These are phyloP conservation scores for Cloeon dipterum DNA, from an alignment of 2,888 invertebrate species.

Conservation along the genomic window DNA sequence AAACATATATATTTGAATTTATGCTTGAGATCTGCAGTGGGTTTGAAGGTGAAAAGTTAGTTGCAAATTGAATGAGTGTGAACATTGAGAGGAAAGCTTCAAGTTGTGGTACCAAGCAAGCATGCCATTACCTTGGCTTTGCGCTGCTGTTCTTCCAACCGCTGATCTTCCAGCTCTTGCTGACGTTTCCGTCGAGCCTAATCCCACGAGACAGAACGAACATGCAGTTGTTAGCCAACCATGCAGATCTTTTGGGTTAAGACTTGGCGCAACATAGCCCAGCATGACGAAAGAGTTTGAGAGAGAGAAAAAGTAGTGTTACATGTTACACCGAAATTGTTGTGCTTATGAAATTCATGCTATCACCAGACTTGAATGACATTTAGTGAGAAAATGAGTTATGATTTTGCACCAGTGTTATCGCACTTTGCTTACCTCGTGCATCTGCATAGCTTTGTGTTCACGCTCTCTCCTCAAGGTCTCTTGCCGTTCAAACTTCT, in stretches of 20 bases:
- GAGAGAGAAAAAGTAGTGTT: not conserved
- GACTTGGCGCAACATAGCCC: not conserved
- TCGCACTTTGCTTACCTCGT: too few species aligned
- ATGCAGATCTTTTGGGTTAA: not conserved
- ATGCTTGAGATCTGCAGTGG: not conserved
- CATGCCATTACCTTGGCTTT: constrained; percentile 76
- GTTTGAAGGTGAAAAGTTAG: not conserved
- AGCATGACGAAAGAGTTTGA: not conserved
- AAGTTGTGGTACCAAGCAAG: too few species aligned
- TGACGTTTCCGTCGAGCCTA: constrained; percentile 68
- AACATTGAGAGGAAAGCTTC: too few species aligned
- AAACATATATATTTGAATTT: not conserved
- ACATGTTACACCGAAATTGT: too few species aligned
- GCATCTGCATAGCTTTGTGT: constrained; percentile 57
- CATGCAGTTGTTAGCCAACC: not conserved
- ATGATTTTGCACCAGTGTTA: too few species aligned
- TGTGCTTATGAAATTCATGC: too few species aligned
- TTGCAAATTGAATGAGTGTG: not conserved
- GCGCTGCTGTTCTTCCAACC: constrained; percentile 60
- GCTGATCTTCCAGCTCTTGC: constrained; percentile 64
- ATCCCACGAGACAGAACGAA: constrained; percentile 13
- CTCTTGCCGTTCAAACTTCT: constrained; percentile 63
- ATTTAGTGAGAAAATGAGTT: too few species aligned
- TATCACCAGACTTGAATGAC: too few species aligned
- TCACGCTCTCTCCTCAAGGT: constrained; percentile 60